These are phyloP conservation scores for Rhimphoctona megacephalus DNA, from an alignment of 2,888 invertebrate genomes.

Conservation along the genomic window DNA sequence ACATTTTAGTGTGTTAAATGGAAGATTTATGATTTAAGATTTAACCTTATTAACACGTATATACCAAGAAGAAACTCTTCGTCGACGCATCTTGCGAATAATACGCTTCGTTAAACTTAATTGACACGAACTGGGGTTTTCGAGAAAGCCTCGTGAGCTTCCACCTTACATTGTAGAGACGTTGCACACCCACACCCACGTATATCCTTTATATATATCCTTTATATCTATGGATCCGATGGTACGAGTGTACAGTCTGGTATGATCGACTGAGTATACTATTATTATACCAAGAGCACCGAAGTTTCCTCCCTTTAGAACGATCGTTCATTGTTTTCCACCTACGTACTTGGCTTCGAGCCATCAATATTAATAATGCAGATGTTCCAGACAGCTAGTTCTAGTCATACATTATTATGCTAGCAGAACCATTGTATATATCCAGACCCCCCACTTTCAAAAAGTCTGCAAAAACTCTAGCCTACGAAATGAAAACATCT, in stretches of 20 bases:
- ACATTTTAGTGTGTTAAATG: slow-evolving; percentile 34
- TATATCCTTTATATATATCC: background rate
- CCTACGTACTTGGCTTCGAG: slow-evolving; percentile 55
- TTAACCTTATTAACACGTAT: slow-evolving; percentile 61
- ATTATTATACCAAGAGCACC: slow-evolving; percentile 59
- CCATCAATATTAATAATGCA: slow-evolving; percentile 65
- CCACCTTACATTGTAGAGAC: background rate
- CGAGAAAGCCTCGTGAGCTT: slow-evolving; percentile 25
- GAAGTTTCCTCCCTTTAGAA: slow-evolving; percentile 56
- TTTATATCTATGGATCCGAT: background rate
- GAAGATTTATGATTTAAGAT: slow-evolving; percentile 39
- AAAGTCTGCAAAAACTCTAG: background rate
- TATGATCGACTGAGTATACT: slow-evolving; percentile 61
- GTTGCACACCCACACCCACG: background rate
- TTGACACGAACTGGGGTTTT: slow-evolving; percentile 52
- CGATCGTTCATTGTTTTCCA: slow-evolving; percentile 55
- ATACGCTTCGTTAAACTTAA: slow-evolving; percentile 64
- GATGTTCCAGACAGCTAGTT: slow-evolving; percentile 52
- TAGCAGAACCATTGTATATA: slow-evolving; percentile 16
- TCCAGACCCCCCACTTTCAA: slow-evolving; percentile 2
- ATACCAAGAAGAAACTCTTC: slow-evolving; percentile 9
- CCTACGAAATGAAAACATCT: background rate
- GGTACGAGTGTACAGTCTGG: slow-evolving; percentile 25
- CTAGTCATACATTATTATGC: background rate
- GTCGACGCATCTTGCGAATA: slow-evolving; percentile 60